Base-by-base conservation (phyloP, 2,113 vertebrate species). In the Syngnathoides biaculeatus region DNA sequence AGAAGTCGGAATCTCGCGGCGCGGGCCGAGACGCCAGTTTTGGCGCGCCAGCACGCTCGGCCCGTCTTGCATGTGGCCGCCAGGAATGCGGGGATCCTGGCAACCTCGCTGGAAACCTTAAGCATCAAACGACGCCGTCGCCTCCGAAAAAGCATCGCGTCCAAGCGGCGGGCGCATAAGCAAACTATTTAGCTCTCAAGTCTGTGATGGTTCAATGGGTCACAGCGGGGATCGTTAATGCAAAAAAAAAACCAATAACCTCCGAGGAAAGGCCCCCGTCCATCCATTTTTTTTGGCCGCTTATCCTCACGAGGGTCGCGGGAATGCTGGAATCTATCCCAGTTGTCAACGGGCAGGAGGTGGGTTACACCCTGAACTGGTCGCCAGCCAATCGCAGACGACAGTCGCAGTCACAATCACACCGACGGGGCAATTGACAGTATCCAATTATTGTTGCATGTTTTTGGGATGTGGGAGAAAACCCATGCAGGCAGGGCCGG, bases 1-100 rank as follows among this genome's bases (percentile, higher is more conserved):
- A 81, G 74, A 79, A 87, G 85, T 74, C 72, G 74, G 75, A 84
- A 80, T 84, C 72, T 47, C 80, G 71, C 58, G 82, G 82, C 79
- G 74, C 50, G 67, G 79, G 68, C 77, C 45, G 76, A 79, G 85
- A 80, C 78, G 79, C 71, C 79, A 87, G 81, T 83, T 90, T 89
- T 80, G 84, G 80, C 80, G 67, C 69, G 75, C 30, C 79, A 81
- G 63, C 66, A 72, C 79, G 69, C 75, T 10, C 80, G 74, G 84
- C 84, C 75, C 75, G 83, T 78, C 80, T 84, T 68, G 69, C 79
- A 75, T 88, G 88, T 77, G 85, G 82, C 79, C 53, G 48, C 56
- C 50, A 76, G 72, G 78, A 89, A 84, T 81, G 78, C 17, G 72
- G 55, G 55, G 48, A 73, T 50, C 72, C 78, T 88, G 85, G 84